Evolutionary conservation across 2,113 vertebrate species (phyloP).

Genomic region (Echinops telfairi): DNA sequence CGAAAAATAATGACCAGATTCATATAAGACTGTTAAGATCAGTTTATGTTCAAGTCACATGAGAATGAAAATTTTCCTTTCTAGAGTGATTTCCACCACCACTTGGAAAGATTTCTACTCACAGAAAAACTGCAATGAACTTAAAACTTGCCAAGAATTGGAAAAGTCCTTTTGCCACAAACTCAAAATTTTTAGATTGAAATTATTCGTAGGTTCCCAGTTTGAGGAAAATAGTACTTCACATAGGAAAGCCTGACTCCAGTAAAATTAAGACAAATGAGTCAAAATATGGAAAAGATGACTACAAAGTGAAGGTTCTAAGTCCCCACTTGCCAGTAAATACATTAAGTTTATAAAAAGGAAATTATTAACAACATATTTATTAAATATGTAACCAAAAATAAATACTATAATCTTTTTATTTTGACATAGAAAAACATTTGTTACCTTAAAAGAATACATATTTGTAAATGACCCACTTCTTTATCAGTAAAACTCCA

Average conservation of each 20-base stretch:
- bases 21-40: conserved; percentile 83
- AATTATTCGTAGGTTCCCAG: conserved; percentile 83
- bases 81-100: conserved; percentile 74
- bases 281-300: conserved; percentile 82
- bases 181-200: conserved; percentile 84
- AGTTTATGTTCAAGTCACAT: conserved; percentile 85
- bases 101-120: conserved; percentile 84
- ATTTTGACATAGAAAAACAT: conserved; percentile 30
- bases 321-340: background rate
- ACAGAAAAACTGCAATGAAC: conserved; percentile 86
- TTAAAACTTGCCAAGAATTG: conserved; percentile 84
- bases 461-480: too few relatives aligned
- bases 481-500: too few relatives aligned
- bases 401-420: conserved; percentile 56
- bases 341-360: conserved; percentile 41
- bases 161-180: conserved; percentile 85
- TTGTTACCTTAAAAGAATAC: background rate
- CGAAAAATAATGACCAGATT: conserved; percentile 83
- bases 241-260: conserved; percentile 85
- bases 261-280: conserved; percentile 80
- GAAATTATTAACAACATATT: background rate
- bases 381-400: conserved; percentile 29
- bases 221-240: conserved; percentile 85
- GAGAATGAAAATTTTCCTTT: conserved; percentile 82
- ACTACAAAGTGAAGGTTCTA: conserved; percentile 65